Evolutionary conservation across 2,888 invertebrate species (phyloP), one percentile per base, ranked within the genome.

Genomic region (Trachelus iudaicus): DNA sequence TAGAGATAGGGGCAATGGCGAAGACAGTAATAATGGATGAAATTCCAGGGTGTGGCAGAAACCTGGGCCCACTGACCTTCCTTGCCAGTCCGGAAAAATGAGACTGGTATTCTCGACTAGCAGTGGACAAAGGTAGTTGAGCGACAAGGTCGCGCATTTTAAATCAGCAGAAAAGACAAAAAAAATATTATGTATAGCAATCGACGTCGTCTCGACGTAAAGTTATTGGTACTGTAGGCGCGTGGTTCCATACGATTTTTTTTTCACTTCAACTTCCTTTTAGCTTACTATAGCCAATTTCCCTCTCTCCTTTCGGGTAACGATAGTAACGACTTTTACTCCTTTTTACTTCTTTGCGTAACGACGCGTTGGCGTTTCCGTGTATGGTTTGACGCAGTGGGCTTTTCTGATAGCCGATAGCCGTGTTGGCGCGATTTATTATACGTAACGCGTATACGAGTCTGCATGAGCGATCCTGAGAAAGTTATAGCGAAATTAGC

Each of bases 31-130:
- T 74, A 74, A 34, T 74, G 74, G 85, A 86, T 89, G 85, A 89
- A 90, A 91, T 90, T 91, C 89, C 87, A 87, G 89, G 90, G 91
- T 84, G 91, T 89, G 90, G 89, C 87, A 77, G 79, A 81, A 79
- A 77, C 82, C 79, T 77, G 81, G 79, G 77, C 79, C 79, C 80
- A 79, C 77, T 76, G 79, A 76, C 78, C 79, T 80, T 83, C 81
- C 79, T 81, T 83, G 77, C 37, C 56, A 69, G 35, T 69, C 79
- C 78, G 75, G 80, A 83, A 81, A 83, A 79, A 77, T 80, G 78
- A 77, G 77, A 80, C 79, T 80, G 80, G 79, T 80, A 82, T 73
- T 79, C 76, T 79, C 81, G 80, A 78, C 81, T 75, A 76, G 78
- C 79, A 76, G 37, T 68, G 77, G 75, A 80, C 79, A 83, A 84